Percentiles rank a stretch among this genome's conserved stretches.
These are phyloP conservation scores for Eleutherodactylus coqui DNA, from an alignment of 2,797 vertebrate genomes.

Conservation along the genomic window DNA sequence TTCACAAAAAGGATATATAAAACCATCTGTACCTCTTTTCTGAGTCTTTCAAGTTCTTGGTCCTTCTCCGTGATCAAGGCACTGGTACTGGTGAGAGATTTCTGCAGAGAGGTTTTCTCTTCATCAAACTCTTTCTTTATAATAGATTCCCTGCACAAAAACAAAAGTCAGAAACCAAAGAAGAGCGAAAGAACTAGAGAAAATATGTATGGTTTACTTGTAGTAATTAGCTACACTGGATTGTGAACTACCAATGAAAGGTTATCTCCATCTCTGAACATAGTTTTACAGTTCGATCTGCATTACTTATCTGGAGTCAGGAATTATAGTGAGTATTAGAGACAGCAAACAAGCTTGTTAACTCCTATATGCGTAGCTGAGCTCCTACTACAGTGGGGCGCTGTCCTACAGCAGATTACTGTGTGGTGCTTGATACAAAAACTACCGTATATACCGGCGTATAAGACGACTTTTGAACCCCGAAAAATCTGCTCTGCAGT, in stretches of 20 bases:
- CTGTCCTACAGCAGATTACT: neutral
- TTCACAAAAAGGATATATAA: neutral
- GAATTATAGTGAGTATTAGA: too few relatives aligned
- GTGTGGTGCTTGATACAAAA: neutral
- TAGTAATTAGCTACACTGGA: neutral
- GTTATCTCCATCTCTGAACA: neutral
- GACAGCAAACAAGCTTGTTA: neutral
- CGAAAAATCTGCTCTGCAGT: too few relatives aligned
- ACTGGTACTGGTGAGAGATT: slow-evolving; percentile 83
- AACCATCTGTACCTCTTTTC: slow-evolving; percentile 82
- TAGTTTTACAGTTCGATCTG: neutral
- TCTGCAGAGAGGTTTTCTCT: slow-evolving; percentile 86
- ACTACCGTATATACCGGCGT: too few relatives aligned
- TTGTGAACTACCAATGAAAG: neutral
- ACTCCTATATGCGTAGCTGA: neutral
- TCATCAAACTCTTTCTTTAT: slow-evolving; percentile 86
- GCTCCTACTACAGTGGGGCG: neutral
- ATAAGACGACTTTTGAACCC: too few relatives aligned
- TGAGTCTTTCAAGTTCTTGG: slow-evolving; percentile 88
- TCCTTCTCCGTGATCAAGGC: slow-evolving; percentile 89
- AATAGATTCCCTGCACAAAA: slow-evolving; percentile 82
- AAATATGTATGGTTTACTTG: neutral
- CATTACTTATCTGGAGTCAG: neutral
- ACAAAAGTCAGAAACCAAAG: slow-evolving; percentile 70
- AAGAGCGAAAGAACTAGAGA: slow-evolving; percentile 53